Percentiles rank a stretch among this genome's conserved stretches.
Conservation (phyloP, 2,113 vertebrate species). For the Sceloporus undulatus region DNA sequence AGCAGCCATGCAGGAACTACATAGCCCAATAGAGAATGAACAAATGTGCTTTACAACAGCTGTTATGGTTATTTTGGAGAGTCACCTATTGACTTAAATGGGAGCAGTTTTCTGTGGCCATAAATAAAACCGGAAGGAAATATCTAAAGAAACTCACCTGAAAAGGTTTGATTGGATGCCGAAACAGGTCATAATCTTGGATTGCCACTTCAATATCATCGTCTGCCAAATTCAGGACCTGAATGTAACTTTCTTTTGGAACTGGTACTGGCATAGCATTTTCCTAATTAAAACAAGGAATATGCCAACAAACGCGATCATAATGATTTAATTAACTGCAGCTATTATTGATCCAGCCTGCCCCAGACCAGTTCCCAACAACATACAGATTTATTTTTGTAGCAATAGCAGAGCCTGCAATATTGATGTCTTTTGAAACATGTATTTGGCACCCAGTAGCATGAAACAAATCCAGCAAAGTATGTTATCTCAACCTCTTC, state of each 20-base stretch:
- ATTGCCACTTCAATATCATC: slow-evolving; percentile 76
- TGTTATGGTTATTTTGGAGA: no score
- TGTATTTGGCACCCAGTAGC: background rate
- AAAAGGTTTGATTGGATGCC: slow-evolving; percentile 76
- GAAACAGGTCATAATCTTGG: slow-evolving; percentile 68
- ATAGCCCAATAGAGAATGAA: background rate
- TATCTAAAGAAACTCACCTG: slow-evolving; percentile 74
- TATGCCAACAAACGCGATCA: slow-evolving; percentile 40
- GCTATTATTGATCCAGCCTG: background rate
- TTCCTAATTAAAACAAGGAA: slow-evolving; percentile 81
- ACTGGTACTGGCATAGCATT: slow-evolving; percentile 78
- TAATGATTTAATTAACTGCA: background rate
- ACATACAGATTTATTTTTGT: background rate
- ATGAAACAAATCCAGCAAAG: no score
- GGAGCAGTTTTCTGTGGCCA: background rate
- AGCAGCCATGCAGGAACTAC: background rate
- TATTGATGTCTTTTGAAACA: background rate
- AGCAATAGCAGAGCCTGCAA: background rate
- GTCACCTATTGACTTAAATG: background rate
- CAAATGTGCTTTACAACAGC: background rate
- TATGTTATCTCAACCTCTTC: background rate
- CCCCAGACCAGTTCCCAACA: background rate
- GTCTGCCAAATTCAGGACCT: slow-evolving; percentile 87
- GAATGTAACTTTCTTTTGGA: slow-evolving; percentile 82
- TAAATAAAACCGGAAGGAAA: background rate